Base-by-base conservation (phyloP, 2,113 vertebrate genomes). In the Vulpes vulpes region DNA sequence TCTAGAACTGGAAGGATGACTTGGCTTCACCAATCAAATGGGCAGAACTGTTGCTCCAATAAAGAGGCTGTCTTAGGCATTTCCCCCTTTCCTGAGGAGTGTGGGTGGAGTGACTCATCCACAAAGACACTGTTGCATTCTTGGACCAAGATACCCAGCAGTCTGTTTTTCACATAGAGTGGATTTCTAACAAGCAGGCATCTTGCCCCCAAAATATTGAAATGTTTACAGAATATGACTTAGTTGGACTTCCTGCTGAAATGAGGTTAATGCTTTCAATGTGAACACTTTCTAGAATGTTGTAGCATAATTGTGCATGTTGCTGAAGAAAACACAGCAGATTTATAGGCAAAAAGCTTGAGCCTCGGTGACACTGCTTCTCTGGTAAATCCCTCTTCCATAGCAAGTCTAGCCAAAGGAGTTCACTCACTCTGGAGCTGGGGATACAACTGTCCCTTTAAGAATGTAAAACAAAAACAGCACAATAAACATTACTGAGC, bases 111-210 rank as follows among this genome's bases (percentile, higher is more conserved):
- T 73, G 93, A 97, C 25, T 90, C 60, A 94, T 16, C 30, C 27
- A 15, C 10, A 79, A 43, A 65, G 89, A 64, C 78, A 76, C 15
- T 8, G 57, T 1, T 73, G 67, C 43, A 43, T 80, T 60, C 69
- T 53, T 83, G 79, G 89, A 74, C 53, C 30, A 76, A 94, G 60
- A 89, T 38, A 62, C 71, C 57, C 55, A 1, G 12, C 22, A 84
- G 83, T 5, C 89, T 94, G 69, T 79, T 84, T 94, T 92, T 94
- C 71, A 81, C 65, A 94, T 3, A 91, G 38, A 67, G 35, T 1
- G 3, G 43, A 85, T 88, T 96, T 88, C 92, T 95, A 95, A 94
- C 89, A 96, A 97, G 90, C 38, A 64, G 16, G 73, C 62, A 65
- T 25, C 71, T 71, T 83, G 60, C 30, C 16, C 51, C 69, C 69